Evolutionary conservation across 1,140 invertebrate species (phyloP).

Genomic region (Subanguina moxae): DNA sequence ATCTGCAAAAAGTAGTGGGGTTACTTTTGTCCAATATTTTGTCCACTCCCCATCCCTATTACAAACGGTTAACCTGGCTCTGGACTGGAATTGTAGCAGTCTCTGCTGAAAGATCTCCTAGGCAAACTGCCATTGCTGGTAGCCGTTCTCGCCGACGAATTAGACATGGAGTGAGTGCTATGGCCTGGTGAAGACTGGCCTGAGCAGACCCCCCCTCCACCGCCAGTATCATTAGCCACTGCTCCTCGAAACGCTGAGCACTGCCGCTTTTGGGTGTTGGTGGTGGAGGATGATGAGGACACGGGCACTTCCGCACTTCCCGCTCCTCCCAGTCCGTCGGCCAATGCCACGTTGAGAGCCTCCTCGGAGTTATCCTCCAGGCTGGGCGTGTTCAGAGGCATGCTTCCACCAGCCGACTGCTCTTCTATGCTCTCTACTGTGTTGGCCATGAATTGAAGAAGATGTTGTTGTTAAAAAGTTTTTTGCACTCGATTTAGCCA

Average conservation of each 20-base stretch:
- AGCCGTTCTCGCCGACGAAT: slow-evolving; percentile 3
- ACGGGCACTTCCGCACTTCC: background rate
- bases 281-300: background rate
- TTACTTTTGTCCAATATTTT: background rate
- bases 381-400: background rate
- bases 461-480: too few species aligned
- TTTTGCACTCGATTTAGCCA: too few species aligned
- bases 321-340: background rate
- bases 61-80: slow-evolving; percentile 22
- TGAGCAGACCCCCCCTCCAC: background rate
- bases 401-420: background rate
- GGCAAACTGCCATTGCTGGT: slow-evolving; percentile 7
- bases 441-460: slow-evolving; percentile 3
- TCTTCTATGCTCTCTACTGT: background rate
- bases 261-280: background rate
- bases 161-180: background rate
- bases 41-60: background rate
- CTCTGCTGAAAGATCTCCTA: slow-evolving; percentile 22
- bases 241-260: too few species aligned
- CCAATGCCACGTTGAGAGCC: background rate
- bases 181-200: slow-evolving; percentile 1
- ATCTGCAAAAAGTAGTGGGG: slow-evolving; percentile 10
- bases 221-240: background rate
- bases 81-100: slow-evolving; percentile 34
- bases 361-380: background rate